Conservation (phyloP, 2,888 invertebrate species). For the Limnephilus marmoratus region DNA sequence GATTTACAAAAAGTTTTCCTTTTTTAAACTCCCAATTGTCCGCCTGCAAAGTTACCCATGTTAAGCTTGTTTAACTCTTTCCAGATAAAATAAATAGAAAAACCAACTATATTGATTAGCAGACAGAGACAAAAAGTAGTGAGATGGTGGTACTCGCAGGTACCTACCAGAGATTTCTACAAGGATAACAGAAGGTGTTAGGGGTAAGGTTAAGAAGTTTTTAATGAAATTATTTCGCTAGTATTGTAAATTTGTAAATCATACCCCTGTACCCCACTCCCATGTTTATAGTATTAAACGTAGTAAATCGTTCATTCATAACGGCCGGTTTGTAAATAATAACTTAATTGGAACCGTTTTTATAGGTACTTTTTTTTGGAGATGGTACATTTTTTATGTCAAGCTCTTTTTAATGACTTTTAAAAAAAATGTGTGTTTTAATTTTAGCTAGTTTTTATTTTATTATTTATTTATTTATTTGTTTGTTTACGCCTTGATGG, state of each 20-base stretch:
- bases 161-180: background rate
- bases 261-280: background rate
- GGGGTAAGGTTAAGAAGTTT: background rate
- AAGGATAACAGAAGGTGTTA: background rate
- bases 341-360: no score
- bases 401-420: no score
- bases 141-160: background rate
- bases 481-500: no score
- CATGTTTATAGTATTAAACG: background rate
- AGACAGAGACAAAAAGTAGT: background rate
- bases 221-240: background rate
- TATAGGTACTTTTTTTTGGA: no score
- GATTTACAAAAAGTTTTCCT: background rate
- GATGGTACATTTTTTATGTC: no score
- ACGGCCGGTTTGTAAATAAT: no score
- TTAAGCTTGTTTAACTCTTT: background rate
- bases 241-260: background rate
- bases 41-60: background rate
- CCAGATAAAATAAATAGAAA: background rate
- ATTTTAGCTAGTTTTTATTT: no score
- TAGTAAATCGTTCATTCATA: background rate
- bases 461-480: no score
- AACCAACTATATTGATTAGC: background rate
- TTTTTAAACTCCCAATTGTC: background rate
- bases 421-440: no score